Base-by-base conservation (phyloP, 2,797 vertebrate genomes). In the Peromyscus aztecus region DNA sequence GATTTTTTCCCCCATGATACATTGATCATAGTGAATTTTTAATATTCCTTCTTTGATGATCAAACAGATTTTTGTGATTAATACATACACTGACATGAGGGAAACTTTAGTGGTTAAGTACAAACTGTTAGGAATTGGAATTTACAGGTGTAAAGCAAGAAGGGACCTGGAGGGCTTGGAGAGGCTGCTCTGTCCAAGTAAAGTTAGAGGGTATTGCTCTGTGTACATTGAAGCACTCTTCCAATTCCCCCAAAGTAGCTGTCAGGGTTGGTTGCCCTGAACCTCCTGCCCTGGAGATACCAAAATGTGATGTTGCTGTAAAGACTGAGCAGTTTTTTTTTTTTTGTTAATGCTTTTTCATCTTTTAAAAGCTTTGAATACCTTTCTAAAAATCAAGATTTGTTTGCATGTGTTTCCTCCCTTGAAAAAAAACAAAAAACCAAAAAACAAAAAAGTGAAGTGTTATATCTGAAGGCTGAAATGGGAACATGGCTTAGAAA, bases 381-480 rank as follows among this genome's bases (percentile, higher is more conserved):
- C 89, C 24, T 93, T 94, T 90, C 37, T 95, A 89, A 97, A 97
- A 80, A 78, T 76, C 95, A 93, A 76, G 37, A 90, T 97, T 97
- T 96, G 81, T 96, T 96, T 86, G 31, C 34, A 85, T 96, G 75
- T 6, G n/a, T 94, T 91, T 89, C 24, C 89, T 94, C 21, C 49
- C 61, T 84, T 84, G 59, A 94, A 46, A 94, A 55, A n/a, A 94
- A 46, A 94, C 14, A 94, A 31, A 49, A 90, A 91, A 49, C 9
- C 6, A 46, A 46, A 46, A 46, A 81, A 1, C 83, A 69, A 19
- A 80, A 80, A n/a, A 73, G 31, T 29, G 34, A 71, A 57, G 49
- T 34, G 31, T 94, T 96, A 43, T 92, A 69, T 83, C 8, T 43
- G 90, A 96, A 96, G 76, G 75, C 21, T 61, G 37, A 95, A 93